Percentiles rank a stretch among this genome's conserved stretches.
Evolutionary conservation across 2,888 invertebrate species (phyloP).

Genomic region (Mythimna lalbum): DNA sequence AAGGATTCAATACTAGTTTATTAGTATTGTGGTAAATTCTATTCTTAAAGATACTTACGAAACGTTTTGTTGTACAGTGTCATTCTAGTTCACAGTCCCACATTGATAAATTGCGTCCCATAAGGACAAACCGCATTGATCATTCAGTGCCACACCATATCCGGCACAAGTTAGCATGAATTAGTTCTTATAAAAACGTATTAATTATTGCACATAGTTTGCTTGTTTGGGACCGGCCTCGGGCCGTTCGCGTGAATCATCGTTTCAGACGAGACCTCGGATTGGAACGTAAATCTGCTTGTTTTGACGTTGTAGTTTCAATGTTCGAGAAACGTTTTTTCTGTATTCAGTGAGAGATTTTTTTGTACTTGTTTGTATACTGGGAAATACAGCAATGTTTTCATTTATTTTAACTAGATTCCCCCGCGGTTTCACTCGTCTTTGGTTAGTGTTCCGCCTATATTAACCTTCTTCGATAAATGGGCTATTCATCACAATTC

Average conservation of each 20-base stretch:
- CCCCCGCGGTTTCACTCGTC: too few species aligned
- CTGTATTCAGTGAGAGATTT: slow-evolving; percentile 9
- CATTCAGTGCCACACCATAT: slow-evolving; percentile 40
- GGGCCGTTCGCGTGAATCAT: slow-evolving; percentile 52
- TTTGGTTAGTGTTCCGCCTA: too few species aligned
- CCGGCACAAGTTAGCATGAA: slow-evolving; percentile 19
- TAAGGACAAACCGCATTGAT: slow-evolving; percentile 40
- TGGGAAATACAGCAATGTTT: slow-evolving; percentile 28
- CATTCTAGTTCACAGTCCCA: slow-evolving; percentile 21
- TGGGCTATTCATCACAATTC: too few species aligned
- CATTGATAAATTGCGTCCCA: slow-evolving; percentile 6
- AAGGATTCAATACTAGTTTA: too few species aligned
- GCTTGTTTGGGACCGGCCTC: slow-evolving; percentile 47
- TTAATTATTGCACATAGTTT: slow-evolving; percentile 39
- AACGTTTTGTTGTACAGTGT: background rate
- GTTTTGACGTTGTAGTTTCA: slow-evolving; percentile 31
- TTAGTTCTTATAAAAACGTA: slow-evolving; percentile 46
- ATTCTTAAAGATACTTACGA: background rate
- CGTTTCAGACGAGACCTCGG: slow-evolving; percentile 46
- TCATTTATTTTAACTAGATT: slow-evolving; percentile 14
- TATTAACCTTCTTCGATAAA: too few species aligned
- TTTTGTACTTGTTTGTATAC: slow-evolving; percentile 26
- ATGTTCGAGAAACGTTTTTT: slow-evolving; percentile 51
- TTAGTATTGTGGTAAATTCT: too few species aligned
- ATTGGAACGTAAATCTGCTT: slow-evolving; percentile 45